Evolutionary conservation across 2,888 invertebrate species (phyloP), one percentile per base, ranked within the genome.

Genomic region (Pseudoips prasinana): DNA sequence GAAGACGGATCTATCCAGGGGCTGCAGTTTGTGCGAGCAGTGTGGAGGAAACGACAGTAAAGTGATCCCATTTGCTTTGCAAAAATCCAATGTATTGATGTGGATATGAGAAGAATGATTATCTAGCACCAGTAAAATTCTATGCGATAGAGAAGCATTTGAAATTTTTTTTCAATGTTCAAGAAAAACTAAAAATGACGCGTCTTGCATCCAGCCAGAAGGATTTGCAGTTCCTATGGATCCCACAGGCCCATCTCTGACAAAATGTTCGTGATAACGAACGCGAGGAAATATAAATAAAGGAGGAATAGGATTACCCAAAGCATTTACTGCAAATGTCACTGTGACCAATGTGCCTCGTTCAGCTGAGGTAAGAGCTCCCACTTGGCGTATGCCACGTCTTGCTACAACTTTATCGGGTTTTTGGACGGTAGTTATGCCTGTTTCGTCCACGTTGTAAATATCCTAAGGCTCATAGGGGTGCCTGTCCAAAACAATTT

Each of bases 361-460:
- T 47, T 78, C 74, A 0, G 59, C 64, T n/a, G 71, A 71, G 1
- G 67, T 67, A 0, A 70, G 7, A 29, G 66, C 42, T 6, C 66
- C 68, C 0, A 74, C 66, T 41, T 72, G 67, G 6, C 46, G 9
- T 3, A 6, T 24, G 0, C 34, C 32, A 25, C 30, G 29, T 11
- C 9, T 36, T 8, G 36, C 30, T 0, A 34, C 7, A 0, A 34
- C 25, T 29, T n/a, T 34, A 4, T 28, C 33, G 1, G 33, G 28
- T 3, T 14, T 28, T 28, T 33, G 28, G 0, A 33, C 33, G 2
- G 51, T 46, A 7, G 45, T 30, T 8, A 54, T 33, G 34, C 51
- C 56, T 20, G 52, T 56, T 42, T 58, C 50, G 10, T 56, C 56
- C 51, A 46, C 5, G 53, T n/a, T n/a, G n/a, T n/a, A n/a, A n/a